phyloP scores from a whole-genome alignment of 2,113 vertebrate species.

The Campylorhamphus procurvoides region DNA sequence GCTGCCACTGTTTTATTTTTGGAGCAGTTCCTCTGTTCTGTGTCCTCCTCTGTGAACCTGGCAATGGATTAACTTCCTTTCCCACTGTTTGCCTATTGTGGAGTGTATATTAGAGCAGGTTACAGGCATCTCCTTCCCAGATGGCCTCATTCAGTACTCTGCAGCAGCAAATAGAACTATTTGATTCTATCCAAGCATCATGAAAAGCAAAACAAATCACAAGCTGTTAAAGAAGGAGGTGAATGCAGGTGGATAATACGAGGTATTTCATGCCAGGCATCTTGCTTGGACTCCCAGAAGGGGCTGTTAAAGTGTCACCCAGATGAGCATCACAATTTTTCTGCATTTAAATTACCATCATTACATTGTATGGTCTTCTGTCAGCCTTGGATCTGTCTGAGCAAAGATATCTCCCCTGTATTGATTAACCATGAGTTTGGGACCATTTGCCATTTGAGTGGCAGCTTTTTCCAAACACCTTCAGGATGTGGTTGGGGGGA shows the following conservation, averaged over 20 bases:
- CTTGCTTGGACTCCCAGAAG: neutral
- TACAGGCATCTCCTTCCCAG: neutral
- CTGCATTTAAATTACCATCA: neutral
- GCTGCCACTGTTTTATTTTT: neutral
- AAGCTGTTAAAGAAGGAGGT: neutral
- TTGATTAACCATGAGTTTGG: neutral
- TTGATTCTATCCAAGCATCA: neutral
- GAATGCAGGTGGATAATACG: neutral
- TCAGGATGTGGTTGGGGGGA: neutral
- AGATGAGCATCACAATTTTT: neutral
- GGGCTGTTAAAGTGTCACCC: neutral
- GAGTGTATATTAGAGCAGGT: neutral
- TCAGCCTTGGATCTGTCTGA: neutral
- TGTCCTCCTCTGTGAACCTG: neutral
- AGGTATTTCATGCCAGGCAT: neutral
- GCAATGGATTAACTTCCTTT: slow-evolving; percentile 3
- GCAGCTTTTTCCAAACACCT: neutral
- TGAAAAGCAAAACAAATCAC: neutral
- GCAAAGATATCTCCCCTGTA: neutral
- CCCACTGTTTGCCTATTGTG: neutral
- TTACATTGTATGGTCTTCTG: neutral
- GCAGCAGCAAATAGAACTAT: neutral
- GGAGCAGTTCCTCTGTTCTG: neutral
- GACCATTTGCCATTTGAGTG: neutral
- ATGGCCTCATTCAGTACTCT: slow-evolving; percentile 18